phyloP scores from a whole-genome alignment of 2,113 vertebrate species.

The Sardina pilchardus region DNA sequence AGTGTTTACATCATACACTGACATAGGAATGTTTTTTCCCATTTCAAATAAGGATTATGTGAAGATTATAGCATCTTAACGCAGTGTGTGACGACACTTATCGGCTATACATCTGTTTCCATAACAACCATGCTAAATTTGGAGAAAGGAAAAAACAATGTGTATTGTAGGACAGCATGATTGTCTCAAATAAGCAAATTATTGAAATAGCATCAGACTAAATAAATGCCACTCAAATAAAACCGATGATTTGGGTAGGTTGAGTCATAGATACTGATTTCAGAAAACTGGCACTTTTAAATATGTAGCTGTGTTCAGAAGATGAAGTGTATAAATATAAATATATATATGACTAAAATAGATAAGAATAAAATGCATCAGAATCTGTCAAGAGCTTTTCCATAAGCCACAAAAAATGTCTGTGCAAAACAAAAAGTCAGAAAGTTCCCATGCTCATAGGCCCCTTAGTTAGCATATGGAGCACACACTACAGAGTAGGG shows the following conservation, averaged over 20 bases:
- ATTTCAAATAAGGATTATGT: neutral
- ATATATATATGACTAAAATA: neutral
- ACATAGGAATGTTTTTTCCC: neutral
- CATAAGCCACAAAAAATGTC: neutral
- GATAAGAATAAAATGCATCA: neutral
- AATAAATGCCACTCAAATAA: neutral
- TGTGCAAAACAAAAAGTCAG: neutral
- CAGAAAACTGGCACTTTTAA: too few relatives aligned
- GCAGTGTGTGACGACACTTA: neutral
- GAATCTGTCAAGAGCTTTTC: neutral
- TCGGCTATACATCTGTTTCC: neutral
- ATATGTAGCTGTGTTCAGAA: too few relatives aligned
- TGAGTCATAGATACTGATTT: too few relatives aligned
- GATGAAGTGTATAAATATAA: too few relatives aligned
- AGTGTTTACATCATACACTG: neutral
- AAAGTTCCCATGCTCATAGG: neutral
- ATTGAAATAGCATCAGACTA: too few relatives aligned
- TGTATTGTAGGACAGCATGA: neutral
- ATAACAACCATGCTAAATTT: neutral
- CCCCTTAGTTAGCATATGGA: neutral
- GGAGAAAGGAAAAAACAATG: neutral
- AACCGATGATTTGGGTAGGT: neutral
- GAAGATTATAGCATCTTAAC: neutral
- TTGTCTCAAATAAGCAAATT: neutral
- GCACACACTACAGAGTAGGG: neutral